Conservation (phyloP, 2,113 vertebrate genomes). For the Cricetomys ansorgei region DNA sequence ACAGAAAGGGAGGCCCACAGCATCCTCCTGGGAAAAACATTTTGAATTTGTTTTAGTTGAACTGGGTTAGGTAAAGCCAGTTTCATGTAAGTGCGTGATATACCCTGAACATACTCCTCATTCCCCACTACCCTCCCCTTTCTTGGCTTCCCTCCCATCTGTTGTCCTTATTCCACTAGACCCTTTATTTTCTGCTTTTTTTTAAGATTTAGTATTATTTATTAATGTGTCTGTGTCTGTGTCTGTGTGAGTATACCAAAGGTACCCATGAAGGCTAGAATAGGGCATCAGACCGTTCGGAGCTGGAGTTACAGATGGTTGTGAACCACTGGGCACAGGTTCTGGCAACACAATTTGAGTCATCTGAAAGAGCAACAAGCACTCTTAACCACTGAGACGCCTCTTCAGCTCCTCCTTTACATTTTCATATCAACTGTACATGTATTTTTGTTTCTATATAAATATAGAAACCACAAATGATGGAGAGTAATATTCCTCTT, state of each 20-base stretch:
- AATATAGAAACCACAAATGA: background rate
- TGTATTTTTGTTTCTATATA: background rate
- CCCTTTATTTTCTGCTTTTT: background rate
- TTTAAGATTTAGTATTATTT: background rate
- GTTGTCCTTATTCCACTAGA: background rate
- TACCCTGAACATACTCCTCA: background rate
- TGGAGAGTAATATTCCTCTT: background rate
- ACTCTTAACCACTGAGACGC: background rate
- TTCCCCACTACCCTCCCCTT: background rate
- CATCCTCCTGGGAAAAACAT: background rate
- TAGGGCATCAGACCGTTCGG: background rate
- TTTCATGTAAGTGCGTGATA: background rate
- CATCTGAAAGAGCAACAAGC: background rate
- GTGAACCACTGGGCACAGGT: background rate
- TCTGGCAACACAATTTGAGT: background rate
- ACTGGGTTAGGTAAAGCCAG: background rate
- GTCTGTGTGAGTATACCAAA: too few species aligned
- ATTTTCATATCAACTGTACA: background rate
- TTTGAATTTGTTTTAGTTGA: background rate
- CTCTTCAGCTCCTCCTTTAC: background rate
- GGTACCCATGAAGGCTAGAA: background rate
- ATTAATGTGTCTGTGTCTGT: background rate
- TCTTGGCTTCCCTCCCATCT: background rate
- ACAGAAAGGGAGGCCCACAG: too few species aligned
- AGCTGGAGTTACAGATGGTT: background rate